Conservation (phyloP, 2,113 vertebrate species). For the Amblyopsis rosae region DNA sequence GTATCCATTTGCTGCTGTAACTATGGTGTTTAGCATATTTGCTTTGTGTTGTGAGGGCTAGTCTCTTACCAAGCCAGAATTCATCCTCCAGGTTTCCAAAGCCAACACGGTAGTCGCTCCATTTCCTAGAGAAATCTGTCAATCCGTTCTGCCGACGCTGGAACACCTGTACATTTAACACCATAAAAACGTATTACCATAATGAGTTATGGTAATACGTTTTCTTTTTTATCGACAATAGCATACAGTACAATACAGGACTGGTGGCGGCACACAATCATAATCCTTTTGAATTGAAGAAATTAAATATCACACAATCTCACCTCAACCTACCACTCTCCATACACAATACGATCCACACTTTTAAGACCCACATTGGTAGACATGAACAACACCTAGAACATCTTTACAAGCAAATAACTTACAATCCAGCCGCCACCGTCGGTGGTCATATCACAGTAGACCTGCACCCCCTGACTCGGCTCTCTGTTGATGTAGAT, state of each 20-base stretch:
- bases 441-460: slow-evolving; percentile 94
- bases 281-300: too few relatives aligned
- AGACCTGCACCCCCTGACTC: slow-evolving; percentile 89
- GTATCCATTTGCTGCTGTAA: not conserved
- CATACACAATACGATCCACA: too few relatives aligned
- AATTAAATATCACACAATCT: too few relatives aligned
- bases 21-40: not conserved
- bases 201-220: too few relatives aligned
- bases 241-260: too few relatives aligned
- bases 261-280: too few relatives aligned
- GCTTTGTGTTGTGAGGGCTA: not conserved
- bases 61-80: slow-evolving; percentile 94
- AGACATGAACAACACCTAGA: not conserved
- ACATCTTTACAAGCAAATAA: slow-evolving; percentile 28
- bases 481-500: slow-evolving; percentile 91
- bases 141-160: slow-evolving; percentile 95
- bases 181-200: too few relatives aligned
- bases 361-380: too few relatives aligned
- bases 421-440: slow-evolving; percentile 97
- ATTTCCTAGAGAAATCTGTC: slow-evolving; percentile 95
- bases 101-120: slow-evolving; percentile 90
- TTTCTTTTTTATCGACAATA: too few relatives aligned
- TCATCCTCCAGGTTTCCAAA: slow-evolving; percentile 97
- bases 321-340: too few relatives aligned
- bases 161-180: slow-evolving; percentile 82